A percentile compares a stretch with the other conserved stretches of the same genome.
Evolutionary conservation across 1,140 invertebrate species (phyloP).

Genomic region (Lithobius niger): DNA sequence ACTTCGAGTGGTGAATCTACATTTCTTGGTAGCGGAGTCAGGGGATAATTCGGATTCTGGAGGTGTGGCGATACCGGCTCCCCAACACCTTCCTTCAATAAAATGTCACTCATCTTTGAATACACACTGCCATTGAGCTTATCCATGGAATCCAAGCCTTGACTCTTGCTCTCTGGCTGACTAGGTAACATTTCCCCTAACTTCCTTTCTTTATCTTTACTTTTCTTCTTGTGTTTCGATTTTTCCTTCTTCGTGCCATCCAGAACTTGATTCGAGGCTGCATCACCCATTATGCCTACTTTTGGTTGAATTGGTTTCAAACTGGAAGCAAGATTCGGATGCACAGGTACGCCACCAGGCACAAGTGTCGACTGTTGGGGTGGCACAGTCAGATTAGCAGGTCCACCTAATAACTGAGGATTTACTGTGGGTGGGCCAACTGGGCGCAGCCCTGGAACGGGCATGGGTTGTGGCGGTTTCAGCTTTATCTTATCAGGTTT

Average conservation of each 20-base stretch:
- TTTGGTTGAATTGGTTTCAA: constrained; percentile 35
- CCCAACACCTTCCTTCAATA: constrained; percentile 11
- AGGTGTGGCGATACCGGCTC: background rate
- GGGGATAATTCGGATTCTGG: background rate
- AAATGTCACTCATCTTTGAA: constrained; percentile 11
- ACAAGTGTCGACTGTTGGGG: constrained; percentile 17
- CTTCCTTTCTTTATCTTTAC: constrained; percentile 31
- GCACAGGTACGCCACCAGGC: constrained; percentile 16
- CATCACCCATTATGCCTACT: constrained; percentile 31
- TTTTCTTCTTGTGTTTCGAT: constrained; percentile 33
- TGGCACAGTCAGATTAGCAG: constrained; percentile 17
- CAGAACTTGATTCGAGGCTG: constrained; percentile 25
- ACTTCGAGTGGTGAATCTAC: constrained; percentile 9
- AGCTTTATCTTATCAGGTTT: constrained; percentile 20
- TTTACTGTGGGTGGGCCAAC: constrained; percentile 23
- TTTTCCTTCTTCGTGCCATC: constrained; percentile 27
- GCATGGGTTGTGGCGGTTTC: constrained; percentile 9
- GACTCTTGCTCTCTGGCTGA: background rate
- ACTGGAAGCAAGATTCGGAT: constrained; percentile 19
- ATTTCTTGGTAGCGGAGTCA: background rate
- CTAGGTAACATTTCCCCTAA: constrained; percentile 8
- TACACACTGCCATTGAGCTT: constrained; percentile 10
- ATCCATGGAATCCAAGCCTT: background rate
- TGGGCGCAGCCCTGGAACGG: constrained; percentile 21
- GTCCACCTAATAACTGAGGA: constrained; percentile 20